phyloP scores from a whole-genome alignment of 2,113 vertebrate genomes.

The Manacus vitellinus region DNA sequence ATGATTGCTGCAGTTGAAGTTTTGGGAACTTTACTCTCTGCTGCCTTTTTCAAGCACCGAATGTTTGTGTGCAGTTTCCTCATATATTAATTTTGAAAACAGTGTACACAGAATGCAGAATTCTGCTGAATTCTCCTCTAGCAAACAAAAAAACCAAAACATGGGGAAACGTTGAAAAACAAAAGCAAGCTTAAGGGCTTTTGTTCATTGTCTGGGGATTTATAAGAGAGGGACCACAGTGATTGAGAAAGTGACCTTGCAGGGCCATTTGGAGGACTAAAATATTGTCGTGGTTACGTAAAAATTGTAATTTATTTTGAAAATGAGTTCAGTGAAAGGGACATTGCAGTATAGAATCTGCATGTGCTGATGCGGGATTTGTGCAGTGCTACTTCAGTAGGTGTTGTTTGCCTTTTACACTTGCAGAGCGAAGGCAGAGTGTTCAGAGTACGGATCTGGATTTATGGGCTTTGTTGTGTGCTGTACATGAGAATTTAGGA shows the following conservation, averaged over 20 bases:
- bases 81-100: not conserved
- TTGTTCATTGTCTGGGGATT: not conserved
- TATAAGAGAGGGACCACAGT: not conserved
- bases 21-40: not conserved
- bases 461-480: not conserved
- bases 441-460: not conserved
- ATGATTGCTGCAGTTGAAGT: not conserved
- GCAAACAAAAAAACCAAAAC: not conserved
- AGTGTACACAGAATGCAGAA: not conserved
- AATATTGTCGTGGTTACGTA: not conserved
- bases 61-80: not conserved
- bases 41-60: not conserved
- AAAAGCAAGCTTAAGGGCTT: not conserved
- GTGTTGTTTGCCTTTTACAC: not conserved
- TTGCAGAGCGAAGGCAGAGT: not conserved
- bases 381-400: accelerated
- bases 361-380: not conserved
- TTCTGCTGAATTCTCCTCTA: not conserved
- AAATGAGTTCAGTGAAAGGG: not conserved
- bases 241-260: not conserved
- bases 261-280: not conserved
- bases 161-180: not conserved
- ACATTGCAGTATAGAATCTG: not conserved
- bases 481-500: not conserved
- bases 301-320: not conserved